Base-by-base conservation (phyloP, 2,113 vertebrate genomes). In the Poecile atricapillus region DNA sequence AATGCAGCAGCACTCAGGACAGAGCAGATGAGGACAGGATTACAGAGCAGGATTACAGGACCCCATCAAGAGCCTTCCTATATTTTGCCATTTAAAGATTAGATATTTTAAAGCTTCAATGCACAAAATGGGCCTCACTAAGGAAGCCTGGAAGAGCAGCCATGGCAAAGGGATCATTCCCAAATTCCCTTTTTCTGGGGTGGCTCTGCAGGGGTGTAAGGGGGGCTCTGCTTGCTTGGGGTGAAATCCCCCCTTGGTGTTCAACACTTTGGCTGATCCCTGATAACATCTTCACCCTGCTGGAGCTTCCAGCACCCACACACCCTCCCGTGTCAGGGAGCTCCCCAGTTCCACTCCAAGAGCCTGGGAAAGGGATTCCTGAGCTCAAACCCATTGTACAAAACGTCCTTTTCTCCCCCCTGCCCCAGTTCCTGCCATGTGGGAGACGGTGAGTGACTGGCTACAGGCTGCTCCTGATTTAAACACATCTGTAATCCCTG, bases 291-390 rank as follows among this genome's bases (percentile, higher is more conserved):
- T 22, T 20, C 49, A 39, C 2, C 49, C 8, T 1, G 12, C 18
- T 71, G 23, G 1, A 10, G 9, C 37, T 49, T 31, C 15, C 60
- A 56, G 74, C 63, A 46, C 1, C 49, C 80, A 5, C 9, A 33
- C 8, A 17, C 47, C 11, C 31, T 3, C 44, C 69, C 7, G 0
- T 0, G 10, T 0, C 9, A 25, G 33, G 0, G 18, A 35, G 31
- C 0, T 68, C 37, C 83, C 24, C 33, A 31, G 0, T 22, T 28
- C 31, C 73, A 10, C 6, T 1, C 4, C 50, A 20, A 23, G 63
- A 20, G 4, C 8, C 39, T 46, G 59, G 33, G 20, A 56, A 82
- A 70, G 23, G 0, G 0, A 41, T n/a, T 28, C 18, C 64, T 9
- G 19, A 11, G 20, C 7, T 39, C 23, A 47, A 52, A 53, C 55